Evolutionary conservation across 2,888 invertebrate species (phyloP).

Genomic region (Temnothorax ravouxi): DNA sequence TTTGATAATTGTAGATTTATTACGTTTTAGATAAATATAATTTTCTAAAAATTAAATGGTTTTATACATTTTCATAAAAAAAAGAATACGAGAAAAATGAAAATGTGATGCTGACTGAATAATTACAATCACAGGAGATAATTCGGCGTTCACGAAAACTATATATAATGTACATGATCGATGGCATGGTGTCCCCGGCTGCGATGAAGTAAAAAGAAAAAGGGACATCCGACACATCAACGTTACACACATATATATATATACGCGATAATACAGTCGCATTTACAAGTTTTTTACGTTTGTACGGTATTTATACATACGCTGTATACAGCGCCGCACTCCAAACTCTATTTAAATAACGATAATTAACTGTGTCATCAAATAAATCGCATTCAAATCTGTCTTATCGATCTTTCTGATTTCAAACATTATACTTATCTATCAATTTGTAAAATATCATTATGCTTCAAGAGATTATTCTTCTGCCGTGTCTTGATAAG

Average conservation of each 20-base stretch:
- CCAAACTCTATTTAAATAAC: slow-evolving; percentile 80
- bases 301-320: slow-evolving; percentile 83
- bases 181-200: slow-evolving; percentile 61
- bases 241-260: slow-evolving; percentile 43
- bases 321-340: slow-evolving; percentile 81
- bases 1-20: neutral
- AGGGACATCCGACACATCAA: slow-evolving; percentile 63
- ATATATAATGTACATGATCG: slow-evolving; percentile 75
- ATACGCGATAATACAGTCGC: slow-evolving; percentile 76
- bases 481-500: neutral
- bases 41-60: neutral
- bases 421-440: neutral
- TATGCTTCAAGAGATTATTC: neutral
- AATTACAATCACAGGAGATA: slow-evolving; percentile 48
- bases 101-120: slow-evolving; percentile 21
- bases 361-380: slow-evolving; percentile 83
- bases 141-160: slow-evolving; percentile 65
- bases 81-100: slow-evolving; percentile 4
- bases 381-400: slow-evolving; percentile 80
- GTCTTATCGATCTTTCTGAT: slow-evolving; percentile 41
- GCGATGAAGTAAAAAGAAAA: slow-evolving; percentile 55
- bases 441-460: neutral
- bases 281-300: slow-evolving; percentile 84
- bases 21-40: neutral
- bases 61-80: slow-evolving; percentile 5